phyloP scores from a whole-genome alignment of 2,113 vertebrate genomes.

The Grus americana region DNA sequence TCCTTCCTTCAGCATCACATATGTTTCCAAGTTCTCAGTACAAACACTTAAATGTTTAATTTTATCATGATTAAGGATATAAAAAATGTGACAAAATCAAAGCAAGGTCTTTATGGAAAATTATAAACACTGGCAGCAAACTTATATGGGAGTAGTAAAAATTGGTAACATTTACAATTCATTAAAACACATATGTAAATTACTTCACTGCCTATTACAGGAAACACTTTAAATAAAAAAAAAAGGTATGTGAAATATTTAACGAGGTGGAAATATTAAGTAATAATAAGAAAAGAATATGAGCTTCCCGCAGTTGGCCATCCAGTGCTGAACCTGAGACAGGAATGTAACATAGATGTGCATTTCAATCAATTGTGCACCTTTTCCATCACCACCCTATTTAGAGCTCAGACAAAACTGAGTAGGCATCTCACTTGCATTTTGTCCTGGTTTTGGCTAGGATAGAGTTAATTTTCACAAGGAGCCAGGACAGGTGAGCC shows the following conservation, averaged over 20 bases:
- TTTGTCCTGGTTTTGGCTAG: neutral
- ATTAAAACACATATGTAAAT: neutral
- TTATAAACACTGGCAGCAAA: neutral
- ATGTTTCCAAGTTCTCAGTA: neutral
- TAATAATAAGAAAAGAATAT: neutral
- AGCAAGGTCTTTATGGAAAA: neutral
- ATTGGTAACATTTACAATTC: neutral
- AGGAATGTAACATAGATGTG: neutral
- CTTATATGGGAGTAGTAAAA: neutral
- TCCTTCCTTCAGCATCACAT: neutral
- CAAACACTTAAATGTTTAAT: neutral
- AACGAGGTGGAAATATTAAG: neutral
- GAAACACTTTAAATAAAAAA: neutral
- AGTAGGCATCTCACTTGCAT: neutral
- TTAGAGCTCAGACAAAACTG: neutral
- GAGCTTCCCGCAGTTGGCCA: neutral
- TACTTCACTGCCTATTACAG: neutral
- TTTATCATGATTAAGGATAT: neutral
- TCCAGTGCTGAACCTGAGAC: neutral
- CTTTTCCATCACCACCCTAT: neutral
- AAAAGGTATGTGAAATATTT: neutral
- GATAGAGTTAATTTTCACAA: too few species aligned
- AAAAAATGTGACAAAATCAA: neutral
- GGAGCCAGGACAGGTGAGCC: too few species aligned
- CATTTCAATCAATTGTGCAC: neutral